Evolutionary conservation across 2,888 invertebrate genomes (phyloP), one percentile per base, ranked within the genome.

Genomic region (Drosophila paranaensis): DNA sequence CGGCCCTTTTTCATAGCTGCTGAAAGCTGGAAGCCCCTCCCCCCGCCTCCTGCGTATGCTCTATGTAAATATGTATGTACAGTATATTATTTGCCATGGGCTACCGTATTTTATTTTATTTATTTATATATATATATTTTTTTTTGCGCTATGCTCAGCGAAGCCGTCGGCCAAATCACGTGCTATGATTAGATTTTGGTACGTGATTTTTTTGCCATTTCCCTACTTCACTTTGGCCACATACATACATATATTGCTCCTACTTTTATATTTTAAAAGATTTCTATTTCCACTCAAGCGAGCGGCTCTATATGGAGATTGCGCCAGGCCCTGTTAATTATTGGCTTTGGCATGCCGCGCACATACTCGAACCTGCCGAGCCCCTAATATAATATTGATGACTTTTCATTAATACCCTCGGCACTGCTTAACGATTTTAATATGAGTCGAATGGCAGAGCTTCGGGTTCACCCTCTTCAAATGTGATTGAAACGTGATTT

Each of bases 371-470:
- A 57, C 13, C 16, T 62, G 45, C 60, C 53, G 67, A 64, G 14
- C n/a, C 53, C n/a, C 48, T 60, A 60, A 77, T 75, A 73, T 66
- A 70, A 73, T 75, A 80, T 82, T 75, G 70, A 84, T 84, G 80
- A 62, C 62, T 73, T 73, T 64, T 77, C 74, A 68, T 72, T 79
- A 74, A 77, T 60, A 50, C 13, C 30, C 25, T 27, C 1, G 11
- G 37, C 45, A 14, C 61, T 20, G 46, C n/a, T 37, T 45, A 60
- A 39, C 43, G 54, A 39, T 30, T 39, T 25, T 14, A 48, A 35
- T 43, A 10, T 33, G 56, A 57, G 20, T 42, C 42, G 14, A 25
- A n/a, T 14, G 14, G 10, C 14, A 14, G 30, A 30, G 10, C 6
- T 40, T n/a, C 14, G n/a, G 40, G n/a, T 9, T 35, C 35, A 3